phyloP scores from a whole-genome alignment of 2,113 vertebrate species.

The Solea senegalensis region DNA sequence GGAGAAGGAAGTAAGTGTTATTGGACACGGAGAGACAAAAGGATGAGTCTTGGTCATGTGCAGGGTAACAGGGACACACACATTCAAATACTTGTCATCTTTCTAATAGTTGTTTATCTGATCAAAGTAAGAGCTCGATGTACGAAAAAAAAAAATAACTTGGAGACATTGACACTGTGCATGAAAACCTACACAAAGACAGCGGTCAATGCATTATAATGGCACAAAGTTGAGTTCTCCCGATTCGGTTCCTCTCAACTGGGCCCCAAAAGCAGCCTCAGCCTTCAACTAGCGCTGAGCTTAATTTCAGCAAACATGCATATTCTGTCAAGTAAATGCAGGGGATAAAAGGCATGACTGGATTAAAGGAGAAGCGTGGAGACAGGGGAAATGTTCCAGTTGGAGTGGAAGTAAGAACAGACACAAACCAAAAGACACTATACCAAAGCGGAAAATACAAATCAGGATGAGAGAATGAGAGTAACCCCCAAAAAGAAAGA shows the following conservation, averaged over 20 bases:
- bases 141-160: neutral
- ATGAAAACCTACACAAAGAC: constrained; percentile 14
- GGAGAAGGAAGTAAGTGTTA: constrained; percentile 2
- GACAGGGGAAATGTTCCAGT: constrained; percentile 22
- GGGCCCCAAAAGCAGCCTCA: constrained; percentile 56
- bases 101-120: no score
- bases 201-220: constrained; percentile 31
- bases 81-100: no score
- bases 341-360: constrained; percentile 40
- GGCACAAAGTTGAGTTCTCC: constrained; percentile 33
- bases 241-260: constrained; percentile 45
- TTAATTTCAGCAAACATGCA: constrained; percentile 24
- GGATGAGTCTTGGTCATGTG: constrained; percentile 23
- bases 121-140: constrained; percentile 22
- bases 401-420: constrained; percentile 52
- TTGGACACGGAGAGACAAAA: constrained; percentile 1
- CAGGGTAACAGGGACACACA: constrained; percentile 33
- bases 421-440: constrained; percentile 45
- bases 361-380: constrained; percentile 36
- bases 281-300: constrained; percentile 32
- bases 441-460: constrained; percentile 27
- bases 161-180: neutral
- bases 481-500: constrained; percentile 14
- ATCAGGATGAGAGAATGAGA: constrained; percentile 11
- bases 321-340: constrained; percentile 34